These are phyloP conservation scores for Palythoa grandis DNA, from an alignment of 92 coral and sea anemone genomes.

Conservation along the genomic window DNA sequence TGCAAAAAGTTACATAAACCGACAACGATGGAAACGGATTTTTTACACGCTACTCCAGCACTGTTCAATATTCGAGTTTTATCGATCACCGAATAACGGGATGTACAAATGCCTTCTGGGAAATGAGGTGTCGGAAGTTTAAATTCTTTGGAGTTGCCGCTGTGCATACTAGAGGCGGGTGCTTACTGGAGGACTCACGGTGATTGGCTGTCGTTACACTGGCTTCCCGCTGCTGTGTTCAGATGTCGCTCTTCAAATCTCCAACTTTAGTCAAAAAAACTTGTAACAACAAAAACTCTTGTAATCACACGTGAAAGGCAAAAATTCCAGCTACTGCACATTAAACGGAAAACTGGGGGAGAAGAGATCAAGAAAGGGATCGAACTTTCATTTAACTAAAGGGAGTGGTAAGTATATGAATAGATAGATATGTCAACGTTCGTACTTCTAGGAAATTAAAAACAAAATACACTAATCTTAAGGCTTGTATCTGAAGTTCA, in stretches of 20 bases:
- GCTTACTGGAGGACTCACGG: constrained; percentile 88
- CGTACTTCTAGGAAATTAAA: too few relatives aligned
- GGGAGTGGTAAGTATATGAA: too few relatives aligned
- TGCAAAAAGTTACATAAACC: too few relatives aligned
- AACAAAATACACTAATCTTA: too few relatives aligned
- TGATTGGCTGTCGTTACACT: constrained; percentile 22
- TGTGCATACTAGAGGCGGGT: constrained; percentile 67
- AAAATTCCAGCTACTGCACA: not conserved
- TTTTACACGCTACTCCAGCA: not conserved
- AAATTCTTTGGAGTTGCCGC: not conserved
- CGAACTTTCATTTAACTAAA: not conserved
- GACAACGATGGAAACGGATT: too few relatives aligned
- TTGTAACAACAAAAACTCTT: not conserved
- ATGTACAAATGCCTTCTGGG: not conserved
- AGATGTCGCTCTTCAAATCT: constrained; percentile 6
- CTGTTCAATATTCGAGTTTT: not conserved
- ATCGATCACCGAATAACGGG: not conserved
- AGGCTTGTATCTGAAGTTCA: too few relatives aligned
- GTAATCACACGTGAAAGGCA: not conserved
- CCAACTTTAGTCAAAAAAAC: constrained; percentile 5
- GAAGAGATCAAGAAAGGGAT: not conserved
- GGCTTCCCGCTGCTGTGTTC: constrained; percentile 23
- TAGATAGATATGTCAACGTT: too few relatives aligned
- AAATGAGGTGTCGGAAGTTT: not conserved
- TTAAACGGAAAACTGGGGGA: not conserved